Evolutionary conservation across 2,113 vertebrate species (phyloP), one percentile per base, ranked within the genome.

Genomic region (Phaethornis superciliosus): DNA sequence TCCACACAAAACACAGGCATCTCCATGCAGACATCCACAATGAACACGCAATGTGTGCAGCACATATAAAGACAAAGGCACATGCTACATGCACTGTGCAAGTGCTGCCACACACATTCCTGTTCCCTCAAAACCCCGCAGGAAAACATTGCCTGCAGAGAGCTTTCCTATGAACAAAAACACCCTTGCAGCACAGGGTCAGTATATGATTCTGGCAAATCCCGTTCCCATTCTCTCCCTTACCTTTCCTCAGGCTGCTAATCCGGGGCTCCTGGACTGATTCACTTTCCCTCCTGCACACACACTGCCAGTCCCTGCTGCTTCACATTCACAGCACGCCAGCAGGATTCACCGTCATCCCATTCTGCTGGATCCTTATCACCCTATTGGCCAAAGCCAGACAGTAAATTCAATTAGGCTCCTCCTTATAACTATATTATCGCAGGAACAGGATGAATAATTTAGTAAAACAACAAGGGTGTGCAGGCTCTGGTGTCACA

Each of bases 351-450:
- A 68, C 90, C 95, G 95, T 97, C 96, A 97, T 96, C 90, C 93
- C 84, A 49, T 93, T 95, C 93, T 95, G 79, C 92, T 7, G 87
- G 90, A 93, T 96, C 80, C 89, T 94, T 92, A 88, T 88, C 85
- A 0, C 82, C 93, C 93, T 58, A 97, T 97, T 97, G 97, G 97
- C 92, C 93, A 89, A 70, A 88, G 91, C 85, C 93, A 96, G 91
- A 85, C 96, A 96, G 92, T 93, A 95, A 96, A 96, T 96, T 93
- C 87, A 94, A 94, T 94, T 93, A 96, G 76, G 96, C 97, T 95
- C 97, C 97, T 97, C 97, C 97, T 97, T 89, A 94, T 92, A 96
- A 92, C 93, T 97, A 64, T 89, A 93, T 97, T 96, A 96, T 96
- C 95, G 95, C 84, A 80, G 95, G 70, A 97, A 95, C 74, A 93